Conservation (phyloP, 2,797 vertebrate species). For the Macroramphosus scolopax region DNA sequence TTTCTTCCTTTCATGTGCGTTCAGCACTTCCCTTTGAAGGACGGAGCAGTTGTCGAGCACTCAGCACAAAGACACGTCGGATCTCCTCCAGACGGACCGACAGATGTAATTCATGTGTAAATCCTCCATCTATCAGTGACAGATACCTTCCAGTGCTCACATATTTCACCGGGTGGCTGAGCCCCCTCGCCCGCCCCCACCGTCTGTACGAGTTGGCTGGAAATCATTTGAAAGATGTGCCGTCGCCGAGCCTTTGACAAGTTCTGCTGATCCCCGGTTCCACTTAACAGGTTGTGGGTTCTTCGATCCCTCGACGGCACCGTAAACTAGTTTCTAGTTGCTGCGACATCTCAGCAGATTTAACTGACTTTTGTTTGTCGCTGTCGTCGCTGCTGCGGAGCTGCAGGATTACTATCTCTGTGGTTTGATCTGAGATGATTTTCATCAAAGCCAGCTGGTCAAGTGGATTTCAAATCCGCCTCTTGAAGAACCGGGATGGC, state of each 20-base stretch:
- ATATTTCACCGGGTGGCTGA: conserved; percentile 34
- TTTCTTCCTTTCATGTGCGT: too few relatives aligned
- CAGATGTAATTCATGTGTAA: conserved; percentile 17
- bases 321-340: conserved; percentile 31
- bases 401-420: too few relatives aligned
- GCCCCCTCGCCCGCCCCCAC: too few relatives aligned
- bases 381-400: too few relatives aligned
- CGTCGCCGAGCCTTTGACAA: conserved; percentile 54
- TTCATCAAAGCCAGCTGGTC: conserved; percentile 40
- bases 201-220: conserved; percentile 38
- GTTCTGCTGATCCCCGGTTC: conserved; percentile 53
- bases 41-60: conserved; percentile 24
- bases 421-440: conserved; percentile 15
- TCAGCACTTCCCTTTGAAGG: conserved; percentile 27
- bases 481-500: conserved; percentile 15
- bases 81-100: conserved; percentile 30
- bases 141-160: conserved; percentile 18
- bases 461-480: conserved; percentile 35
- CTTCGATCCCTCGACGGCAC: conserved; percentile 31
- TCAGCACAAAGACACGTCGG: conserved; percentile 31
- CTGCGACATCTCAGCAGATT: conserved; percentile 33
- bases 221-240: conserved; percentile 59
- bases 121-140: conserved; percentile 29
- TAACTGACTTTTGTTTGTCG: conserved; percentile 32
- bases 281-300: conserved; percentile 35